Conservation (phyloP, 1,140 invertebrate species). For the Macrobrachium nipponense region DNA sequence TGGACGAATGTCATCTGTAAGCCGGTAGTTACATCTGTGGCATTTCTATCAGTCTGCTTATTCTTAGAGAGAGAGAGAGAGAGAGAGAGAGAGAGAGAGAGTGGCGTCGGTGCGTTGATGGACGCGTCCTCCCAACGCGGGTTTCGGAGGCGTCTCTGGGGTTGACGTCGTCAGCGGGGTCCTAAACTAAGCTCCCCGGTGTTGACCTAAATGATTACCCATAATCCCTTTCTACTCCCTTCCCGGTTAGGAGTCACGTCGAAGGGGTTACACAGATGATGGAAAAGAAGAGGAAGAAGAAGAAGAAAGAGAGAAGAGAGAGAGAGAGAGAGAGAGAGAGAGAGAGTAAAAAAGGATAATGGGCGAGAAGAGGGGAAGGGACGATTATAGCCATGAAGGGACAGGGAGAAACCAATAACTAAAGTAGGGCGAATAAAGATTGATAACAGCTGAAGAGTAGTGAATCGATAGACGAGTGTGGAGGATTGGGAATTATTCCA, state of each 20-base stretch:
- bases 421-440: background rate
- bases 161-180: background rate
- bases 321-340: slow-evolving; percentile 33
- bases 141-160: background rate
- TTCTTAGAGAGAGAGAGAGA: background rate
- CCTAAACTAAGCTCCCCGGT: background rate
- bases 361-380: background rate
- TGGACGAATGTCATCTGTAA: too few relatives aligned
- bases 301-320: background rate
- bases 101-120: background rate
- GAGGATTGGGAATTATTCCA: background rate
- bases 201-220: slow-evolving; percentile 51
- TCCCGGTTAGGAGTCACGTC: slow-evolving; percentile 30
- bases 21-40: too few relatives aligned
- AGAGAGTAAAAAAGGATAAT: slow-evolving; percentile 12
- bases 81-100: background rate
- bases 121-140: background rate
- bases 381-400: background rate
- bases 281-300: too few relatives aligned
- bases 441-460: background rate
- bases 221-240: slow-evolving; percentile 10
- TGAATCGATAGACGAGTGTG: background rate
- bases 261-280: too few relatives aligned
- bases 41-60: too few relatives aligned
- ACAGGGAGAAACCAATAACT: too few relatives aligned